Base-by-base conservation (phyloP, 2,888 invertebrate species). In the Acanthoscelides obtectus region DNA sequence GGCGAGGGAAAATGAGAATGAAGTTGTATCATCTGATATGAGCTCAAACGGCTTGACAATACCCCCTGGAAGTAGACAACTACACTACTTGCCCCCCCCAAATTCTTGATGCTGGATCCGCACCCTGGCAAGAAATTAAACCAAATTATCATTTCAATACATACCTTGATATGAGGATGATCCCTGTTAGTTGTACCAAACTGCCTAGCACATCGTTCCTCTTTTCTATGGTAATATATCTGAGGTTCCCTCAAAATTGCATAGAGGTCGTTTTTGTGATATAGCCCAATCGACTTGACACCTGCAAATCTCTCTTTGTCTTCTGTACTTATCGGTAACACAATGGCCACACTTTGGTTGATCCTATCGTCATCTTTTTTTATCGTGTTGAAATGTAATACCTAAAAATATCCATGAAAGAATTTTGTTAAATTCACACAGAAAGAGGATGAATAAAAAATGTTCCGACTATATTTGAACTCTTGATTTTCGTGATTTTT, bases 281-380 rank as follows among this genome's bases (percentile, higher is more conserved):
- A 87, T 0, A 95, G 86, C 0, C 92, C 88, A 22, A 95, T 84
- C 0, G 92, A 91, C 0, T 87, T 85, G 8, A 88, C 85, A 5
- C 89, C 91, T 0, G 90, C 87, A 20, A 96, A 83, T 0, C 91
- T 88, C 68, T 92, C 89, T 83, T 96, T 97, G 72, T 92, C 89
- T 12, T 86, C 88, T 0, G 90, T 88, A 1, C 86, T 86, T 5
- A 97, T 89, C 0, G 98, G 91, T 74, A 99, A 86, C 1, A 98
- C 98, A 73, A 99, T 94, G 0, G 98, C 96, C 70, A 99, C 89
- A 0, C 97, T 96, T 85, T 98, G 98, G 85, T 96, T 99, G 70
- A 94, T 88, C 22, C 92, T 88, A 0, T 86, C 86, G 0, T 89
- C 90, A 77, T 94, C 93, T 22, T 94, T 87, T 0, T 93, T 86